Evolutionary conservation across 2,797 vertebrate genomes (phyloP), one percentile per base, ranked within the genome.

Genomic region (Pampus argenteus): DNA sequence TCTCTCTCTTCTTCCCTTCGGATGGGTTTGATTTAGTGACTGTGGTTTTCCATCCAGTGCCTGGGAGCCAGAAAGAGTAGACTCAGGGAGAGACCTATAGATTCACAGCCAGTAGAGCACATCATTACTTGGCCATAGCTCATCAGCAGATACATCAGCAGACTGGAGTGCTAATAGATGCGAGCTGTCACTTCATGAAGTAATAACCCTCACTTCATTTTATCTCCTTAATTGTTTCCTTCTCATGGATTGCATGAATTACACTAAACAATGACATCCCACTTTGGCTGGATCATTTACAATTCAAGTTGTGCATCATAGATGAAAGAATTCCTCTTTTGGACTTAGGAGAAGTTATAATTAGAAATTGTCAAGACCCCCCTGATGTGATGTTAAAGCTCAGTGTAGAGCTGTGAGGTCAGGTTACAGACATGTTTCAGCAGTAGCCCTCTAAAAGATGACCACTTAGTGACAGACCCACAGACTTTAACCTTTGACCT

Each of bases 21-120:
- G 83, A 87, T 88, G 83, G 81, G 57, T 88, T 91, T 91, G 91
- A 92, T 91, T 91, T 92, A 91, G 78, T 87, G 88, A 86, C 55
- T 90, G 84, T 88, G 89, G 84, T 88, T 92, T 92, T 90, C 83
- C 87, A 85, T 79, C 75, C 81, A 71, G 66, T 86, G 79, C 79
- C 83, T 83, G 63, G 72, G 76, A 89, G 87, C 81, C 88, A 82
- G 79, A 76, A 66, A 76, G 74, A 72, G 83, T 65, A 79, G 82
- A 85, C 81, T 79, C 63, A 63, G 70, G 67, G 48, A 79, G 81
- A 89, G 87, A 87, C 82, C 88, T 91, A 90, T 80, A 79, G 85
- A 88, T 91, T 84, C 88, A 85, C 86, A 85, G 85, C 85, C 83
- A 88, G 63, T 56, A 4, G 61, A 90, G 88, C 85, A 84, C 70